A percentile compares a stretch with the other conserved stretches of the same genome.
These are phyloP conservation scores for Sympetrum striolatum DNA, from an alignment of 2,888 invertebrate genomes.

Conservation along the genomic window DNA sequence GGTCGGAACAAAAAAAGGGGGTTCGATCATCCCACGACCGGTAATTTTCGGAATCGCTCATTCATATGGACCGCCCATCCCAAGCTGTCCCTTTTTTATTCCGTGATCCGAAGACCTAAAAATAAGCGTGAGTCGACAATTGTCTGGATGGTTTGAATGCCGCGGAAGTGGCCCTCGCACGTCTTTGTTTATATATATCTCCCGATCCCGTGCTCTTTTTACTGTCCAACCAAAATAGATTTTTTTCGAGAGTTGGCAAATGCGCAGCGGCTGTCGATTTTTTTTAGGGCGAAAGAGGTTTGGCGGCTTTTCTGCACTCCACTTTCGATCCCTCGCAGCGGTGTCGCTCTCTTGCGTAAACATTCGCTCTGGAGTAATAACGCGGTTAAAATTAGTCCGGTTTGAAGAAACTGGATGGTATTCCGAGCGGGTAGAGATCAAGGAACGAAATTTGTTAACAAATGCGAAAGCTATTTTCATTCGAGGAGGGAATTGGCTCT, in stretches of 20 bases:
- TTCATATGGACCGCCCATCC: not conserved
- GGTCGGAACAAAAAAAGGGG: not conserved
- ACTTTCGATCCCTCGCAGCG: too few species aligned
- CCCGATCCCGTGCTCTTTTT: not conserved
- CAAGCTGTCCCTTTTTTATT: not conserved
- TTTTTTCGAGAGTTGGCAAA: not conserved
- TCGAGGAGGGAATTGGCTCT: too few species aligned
- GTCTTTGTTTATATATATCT: not conserved
- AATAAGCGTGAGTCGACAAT: not conserved
- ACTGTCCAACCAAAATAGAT: not conserved
- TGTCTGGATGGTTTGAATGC: not conserved
- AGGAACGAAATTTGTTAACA: too few species aligned
- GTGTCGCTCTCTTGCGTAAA: too few species aligned
- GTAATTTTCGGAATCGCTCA: not conserved
- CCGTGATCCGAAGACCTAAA: not conserved
- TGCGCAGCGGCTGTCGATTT: not conserved
- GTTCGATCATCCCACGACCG: not conserved
- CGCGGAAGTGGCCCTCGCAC: not conserved
- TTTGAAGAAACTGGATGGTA: too few species aligned
- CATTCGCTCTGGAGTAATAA: too few species aligned
- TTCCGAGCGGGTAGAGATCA: too few species aligned
- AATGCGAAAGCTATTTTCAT: too few species aligned
- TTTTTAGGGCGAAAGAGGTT: too few species aligned
- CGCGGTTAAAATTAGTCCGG: too few species aligned
- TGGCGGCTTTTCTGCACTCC: too few species aligned